Percentiles rank a stretch among this genome's conserved stretches.
These are phyloP conservation scores for Mormyrops attenuatus DNA, from an alignment of 2,797 vertebrate genomes.

Conservation along the genomic window DNA sequence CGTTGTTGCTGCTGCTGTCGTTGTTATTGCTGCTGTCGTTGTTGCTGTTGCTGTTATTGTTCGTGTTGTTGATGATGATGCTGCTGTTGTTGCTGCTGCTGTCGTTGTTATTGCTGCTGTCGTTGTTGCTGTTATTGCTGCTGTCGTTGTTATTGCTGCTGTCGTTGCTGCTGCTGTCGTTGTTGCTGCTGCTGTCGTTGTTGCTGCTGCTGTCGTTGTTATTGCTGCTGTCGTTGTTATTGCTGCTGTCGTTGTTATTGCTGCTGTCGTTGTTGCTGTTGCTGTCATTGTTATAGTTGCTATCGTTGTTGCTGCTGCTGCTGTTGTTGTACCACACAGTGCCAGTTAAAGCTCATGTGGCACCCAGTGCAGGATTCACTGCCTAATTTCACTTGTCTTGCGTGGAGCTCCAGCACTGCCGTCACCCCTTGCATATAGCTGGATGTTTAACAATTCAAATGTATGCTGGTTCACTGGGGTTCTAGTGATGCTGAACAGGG, in stretches of 20 bases:
- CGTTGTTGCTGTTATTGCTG: too few species aligned
- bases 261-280: neutral
- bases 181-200: neutral
- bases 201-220: neutral
- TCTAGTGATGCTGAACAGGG: neutral
- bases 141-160: too few species aligned
- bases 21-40: too few species aligned
- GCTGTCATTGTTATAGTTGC: too few species aligned
- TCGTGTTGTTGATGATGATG: too few species aligned
- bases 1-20: too few species aligned
- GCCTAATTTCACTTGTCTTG: neutral
- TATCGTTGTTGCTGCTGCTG: neutral
- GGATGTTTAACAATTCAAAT: neutral
- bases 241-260: neutral
- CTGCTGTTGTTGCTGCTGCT: neutral
- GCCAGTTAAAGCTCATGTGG: neutral
- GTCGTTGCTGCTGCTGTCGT: too few species aligned
- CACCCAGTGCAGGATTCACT: neutral
- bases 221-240: neutral
- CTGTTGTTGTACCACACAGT: neutral
- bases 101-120: too few species aligned
- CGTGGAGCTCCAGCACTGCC: neutral
- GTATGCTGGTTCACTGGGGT: neutral
- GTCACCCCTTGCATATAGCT: neutral
- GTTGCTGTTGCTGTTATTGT: too few species aligned